phyloP scores from a whole-genome alignment of 1,140 invertebrate genomes.

The Homalodisca vitripennis region DNA sequence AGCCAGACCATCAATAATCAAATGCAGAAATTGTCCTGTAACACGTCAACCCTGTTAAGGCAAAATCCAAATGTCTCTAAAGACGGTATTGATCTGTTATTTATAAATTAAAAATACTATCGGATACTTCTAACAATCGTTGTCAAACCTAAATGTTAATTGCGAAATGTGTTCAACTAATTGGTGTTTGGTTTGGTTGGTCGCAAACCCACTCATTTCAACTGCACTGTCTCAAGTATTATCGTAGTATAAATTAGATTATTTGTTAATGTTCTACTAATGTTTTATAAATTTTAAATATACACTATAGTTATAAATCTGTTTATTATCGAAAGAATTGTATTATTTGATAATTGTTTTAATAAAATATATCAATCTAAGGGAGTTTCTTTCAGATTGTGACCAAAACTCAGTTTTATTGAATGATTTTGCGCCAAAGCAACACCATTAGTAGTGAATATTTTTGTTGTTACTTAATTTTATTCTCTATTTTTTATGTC shows the following conservation, averaged over 20 bases:
- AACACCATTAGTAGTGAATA: background rate
- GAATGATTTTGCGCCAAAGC: background rate
- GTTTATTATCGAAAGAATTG: background rate
- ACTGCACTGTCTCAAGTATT: background rate
- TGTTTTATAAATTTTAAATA: background rate
- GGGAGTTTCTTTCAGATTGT: background rate
- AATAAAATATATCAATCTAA: constrained; percentile 1
- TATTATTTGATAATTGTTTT: constrained; percentile 11
- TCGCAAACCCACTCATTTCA: background rate
- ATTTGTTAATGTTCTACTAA: background rate
- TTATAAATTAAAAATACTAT: no score
- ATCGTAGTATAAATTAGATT: background rate
- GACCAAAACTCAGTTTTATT: no score
- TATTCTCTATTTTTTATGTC: background rate
- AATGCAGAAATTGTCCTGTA: no score
- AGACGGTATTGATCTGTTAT: no score
- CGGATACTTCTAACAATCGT: no score
- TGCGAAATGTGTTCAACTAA: background rate
- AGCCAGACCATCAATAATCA: no score
- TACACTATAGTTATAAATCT: background rate
- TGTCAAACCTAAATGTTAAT: no score
- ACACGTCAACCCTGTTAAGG: no score
- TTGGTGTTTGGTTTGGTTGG: no score
- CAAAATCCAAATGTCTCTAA: no score
- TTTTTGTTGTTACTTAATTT: background rate